Percentiles rank a stretch among this genome's conserved stretches.
These are phyloP conservation scores for Momotus momota DNA, from an alignment of 2,797 vertebrate species.

Conservation along the genomic window DNA sequence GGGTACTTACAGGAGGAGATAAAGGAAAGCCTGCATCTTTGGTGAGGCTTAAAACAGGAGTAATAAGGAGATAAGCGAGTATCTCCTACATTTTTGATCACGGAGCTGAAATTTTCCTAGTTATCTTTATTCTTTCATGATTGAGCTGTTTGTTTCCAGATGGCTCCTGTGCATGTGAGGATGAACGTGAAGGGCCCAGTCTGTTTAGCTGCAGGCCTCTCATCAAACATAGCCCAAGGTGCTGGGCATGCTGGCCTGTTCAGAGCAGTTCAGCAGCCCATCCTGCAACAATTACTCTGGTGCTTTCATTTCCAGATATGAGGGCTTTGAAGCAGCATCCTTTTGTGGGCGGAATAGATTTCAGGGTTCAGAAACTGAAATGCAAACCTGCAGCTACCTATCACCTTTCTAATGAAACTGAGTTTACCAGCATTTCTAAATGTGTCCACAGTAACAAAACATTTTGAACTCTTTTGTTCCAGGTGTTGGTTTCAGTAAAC, in stretches of 20 bases:
- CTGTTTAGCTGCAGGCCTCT: conserved; percentile 43
- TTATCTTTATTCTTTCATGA: conserved; percentile 48
- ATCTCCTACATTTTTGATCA: background rate
- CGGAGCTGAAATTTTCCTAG: background rate
- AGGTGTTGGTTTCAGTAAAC: background rate
- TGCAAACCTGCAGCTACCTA: background rate
- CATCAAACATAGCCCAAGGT: conserved; percentile 34
- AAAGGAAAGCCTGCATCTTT: background rate
- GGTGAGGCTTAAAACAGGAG: background rate
- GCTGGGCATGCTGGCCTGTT: background rate
- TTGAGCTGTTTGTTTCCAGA: conserved; percentile 69
- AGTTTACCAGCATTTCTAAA: background rate
- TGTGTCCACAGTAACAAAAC: background rate
- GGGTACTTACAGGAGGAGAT: background rate
- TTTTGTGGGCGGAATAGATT: background rate
- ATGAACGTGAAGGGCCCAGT: background rate
- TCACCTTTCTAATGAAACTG: background rate
- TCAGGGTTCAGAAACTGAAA: conserved; percentile 17
- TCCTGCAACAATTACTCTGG: background rate
- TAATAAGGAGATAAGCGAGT: background rate
- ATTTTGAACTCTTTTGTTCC: background rate
- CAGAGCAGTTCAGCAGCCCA: background rate
- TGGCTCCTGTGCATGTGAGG: background rate
- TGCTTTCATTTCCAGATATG: background rate
- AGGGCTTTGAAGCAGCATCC: conserved; percentile 1